Conservation (phyloP, 37 sponge, comb jelly and placozoan genomes). For the Aphrocallistes beatrix region DNA sequence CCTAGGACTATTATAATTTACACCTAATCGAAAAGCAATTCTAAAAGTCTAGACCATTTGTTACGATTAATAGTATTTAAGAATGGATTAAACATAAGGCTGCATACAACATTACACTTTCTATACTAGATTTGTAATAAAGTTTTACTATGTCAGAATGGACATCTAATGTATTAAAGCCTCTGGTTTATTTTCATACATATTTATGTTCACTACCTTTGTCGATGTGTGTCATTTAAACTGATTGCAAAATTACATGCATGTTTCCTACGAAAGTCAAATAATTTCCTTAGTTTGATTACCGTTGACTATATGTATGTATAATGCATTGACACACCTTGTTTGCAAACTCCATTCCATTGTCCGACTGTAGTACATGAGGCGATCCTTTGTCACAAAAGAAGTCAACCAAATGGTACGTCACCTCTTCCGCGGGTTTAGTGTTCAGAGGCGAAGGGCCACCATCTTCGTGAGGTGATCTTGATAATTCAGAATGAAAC, state of each 20-base stretch:
- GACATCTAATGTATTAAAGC: neutral
- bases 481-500: neutral
- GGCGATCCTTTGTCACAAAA: neutral
- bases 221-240: neutral
- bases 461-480: neutral
- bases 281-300: neutral
- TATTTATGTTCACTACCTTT: neutral
- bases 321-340: neutral
- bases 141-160: neutral
- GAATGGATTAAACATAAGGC: neutral
- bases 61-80: neutral
- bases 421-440: too few relatives aligned
- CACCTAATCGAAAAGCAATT: neutral
- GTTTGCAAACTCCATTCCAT: neutral
- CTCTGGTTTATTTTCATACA: neutral
- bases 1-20: neutral
- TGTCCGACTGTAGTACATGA: neutral
- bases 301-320: neutral
- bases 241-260: neutral
- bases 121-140: neutral
- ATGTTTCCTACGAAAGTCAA: neutral
- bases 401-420: neutral
- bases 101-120: neutral
- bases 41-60: neutral
- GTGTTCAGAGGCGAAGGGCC: too few relatives aligned